Base-by-base conservation (phyloP, 2,797 vertebrate genomes). In the Lepus townsendii region DNA sequence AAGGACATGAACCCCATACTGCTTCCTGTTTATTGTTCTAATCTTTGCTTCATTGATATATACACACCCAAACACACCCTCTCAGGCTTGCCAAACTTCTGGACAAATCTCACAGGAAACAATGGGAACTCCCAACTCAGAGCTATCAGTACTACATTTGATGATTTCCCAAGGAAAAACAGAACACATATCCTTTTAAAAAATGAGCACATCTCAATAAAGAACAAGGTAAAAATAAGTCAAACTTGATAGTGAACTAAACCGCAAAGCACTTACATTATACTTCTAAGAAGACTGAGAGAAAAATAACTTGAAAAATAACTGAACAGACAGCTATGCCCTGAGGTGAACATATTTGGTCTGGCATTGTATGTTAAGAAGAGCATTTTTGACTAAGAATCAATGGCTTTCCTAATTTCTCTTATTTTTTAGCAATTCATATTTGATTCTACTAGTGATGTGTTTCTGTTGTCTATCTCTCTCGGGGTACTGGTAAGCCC, bases 61-160 rank as follows among this genome's bases (percentile, higher is more conserved):
- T 24, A 93, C 95, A 97, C 92, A 95, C 83, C 93, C 92, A 86
- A 96, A 97, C 79, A 96, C 85, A 95, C 90, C 88, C 95, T 93
- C 62, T 80, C 30, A 86, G 80, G 35, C 92, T 60, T 93, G 94
- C 93, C 95, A 96, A 88, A 90, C 17, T 88, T 93, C 27, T 83
- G 75, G 32, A 87, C 89, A 87, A 96, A 91, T 84, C 52, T 65
- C 85, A 91, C 38, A 89, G 91, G 71, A 90, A 96, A 89, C 47
- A 62, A 90, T 86, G 78, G 91, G 76, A 95, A 95, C 27, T 47
- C 54, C 94, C 47, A 94, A 85, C 47, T 30, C 38, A 87, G 24
- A 73, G 24, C 72, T 88, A 60, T 77, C 62, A 92, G 62, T 73
- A 86, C n/a, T 94, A 77, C 87, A 87, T 90, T 19, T 86, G 26